Percentiles rank a stretch among this genome's conserved stretches.
Evolutionary conservation across 23 tunicate genomes (phyloP).

Genomic region (Phallusia fumigata): DNA sequence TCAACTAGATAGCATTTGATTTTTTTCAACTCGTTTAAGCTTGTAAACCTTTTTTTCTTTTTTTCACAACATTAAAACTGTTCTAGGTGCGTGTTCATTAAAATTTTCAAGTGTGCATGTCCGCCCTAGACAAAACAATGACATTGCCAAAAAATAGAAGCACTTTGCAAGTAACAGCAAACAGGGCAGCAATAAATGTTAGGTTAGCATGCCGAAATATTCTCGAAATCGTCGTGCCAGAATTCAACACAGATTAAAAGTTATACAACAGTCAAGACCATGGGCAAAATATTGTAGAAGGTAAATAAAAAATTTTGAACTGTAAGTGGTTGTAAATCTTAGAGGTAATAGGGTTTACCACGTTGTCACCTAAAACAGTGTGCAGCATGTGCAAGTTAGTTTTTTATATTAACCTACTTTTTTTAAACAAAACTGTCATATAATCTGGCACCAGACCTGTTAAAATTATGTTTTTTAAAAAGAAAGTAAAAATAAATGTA

Average conservation of each 20-base stretch:
- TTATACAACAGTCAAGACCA: neutral
- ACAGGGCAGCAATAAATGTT: neutral
- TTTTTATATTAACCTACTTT: too few relatives aligned
- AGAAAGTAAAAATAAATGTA: too few relatives aligned
- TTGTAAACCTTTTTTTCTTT: neutral
- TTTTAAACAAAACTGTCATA: too few relatives aligned
- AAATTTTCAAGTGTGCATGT: constrained; percentile 1
- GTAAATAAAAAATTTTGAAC: neutral
- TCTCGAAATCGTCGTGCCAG: neutral
- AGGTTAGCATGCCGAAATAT: neutral
- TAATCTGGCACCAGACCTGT: too few relatives aligned
- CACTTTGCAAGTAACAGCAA: neutral
- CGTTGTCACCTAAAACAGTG: neutral
- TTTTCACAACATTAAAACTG: neutral
- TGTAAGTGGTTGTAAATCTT: too few relatives aligned
- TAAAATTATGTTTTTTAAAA: too few relatives aligned
- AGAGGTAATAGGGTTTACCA: neutral
- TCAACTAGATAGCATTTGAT: too few relatives aligned
- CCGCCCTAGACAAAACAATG: neutral
- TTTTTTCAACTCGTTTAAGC: too few relatives aligned
- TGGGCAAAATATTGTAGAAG: neutral
- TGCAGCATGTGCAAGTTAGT: too few relatives aligned
- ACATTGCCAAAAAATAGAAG: neutral
- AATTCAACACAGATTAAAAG: neutral
- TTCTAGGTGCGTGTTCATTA: neutral